Base-by-base conservation (phyloP, 2,888 invertebrate genomes). In the Synergus japonicus region DNA sequence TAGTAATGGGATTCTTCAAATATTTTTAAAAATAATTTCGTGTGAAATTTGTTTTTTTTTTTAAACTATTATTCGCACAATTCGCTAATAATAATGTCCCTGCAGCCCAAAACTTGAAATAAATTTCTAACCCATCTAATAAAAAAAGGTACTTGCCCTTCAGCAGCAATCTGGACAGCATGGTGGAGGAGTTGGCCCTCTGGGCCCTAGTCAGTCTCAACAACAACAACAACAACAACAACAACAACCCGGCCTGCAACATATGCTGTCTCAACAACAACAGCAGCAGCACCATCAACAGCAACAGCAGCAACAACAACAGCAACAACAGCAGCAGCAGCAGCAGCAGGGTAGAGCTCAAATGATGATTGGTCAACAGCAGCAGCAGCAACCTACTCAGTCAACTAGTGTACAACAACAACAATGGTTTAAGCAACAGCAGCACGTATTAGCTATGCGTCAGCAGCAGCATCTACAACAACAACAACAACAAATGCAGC, bases 261-360 rank as follows among this genome's bases (percentile, higher is more conserved):
- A 92, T 81, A 91, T 92, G 90, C 91, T 92, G 81, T 88, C 90
- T 76, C 93, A 93, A 7, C 92, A 94, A 92, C 94, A 93, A 86
- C 94, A 94, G 86, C 93, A 94, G 86, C 93, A 93, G 82, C 92
- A 92, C 60, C 92, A 92, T 79, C 92, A 92, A 64, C 93, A 93
- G 69, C 92, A 90, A 80, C 92, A 92, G 77, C 92, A 91, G 37
- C 92, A 92, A 63, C 93, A 93, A 69, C 92, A 90, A 80, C 92
- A 92, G 76, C 92, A 91, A 37, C 92, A 92, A 7, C 91, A 91
- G 12, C 67, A 91, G 77, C 93, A 93, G 86, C 94, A 94, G 90
- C 92, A 94, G 83, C 94, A 93, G 86, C 95, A 95, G 90, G 94
- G 94, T 15, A 90, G 92, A 78, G 88, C 91, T 87, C 93, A 92